Evolutionary conservation across 2,113 vertebrate genomes (phyloP).

Genomic region (Pseudorhombus dupliciocellatus): DNA sequence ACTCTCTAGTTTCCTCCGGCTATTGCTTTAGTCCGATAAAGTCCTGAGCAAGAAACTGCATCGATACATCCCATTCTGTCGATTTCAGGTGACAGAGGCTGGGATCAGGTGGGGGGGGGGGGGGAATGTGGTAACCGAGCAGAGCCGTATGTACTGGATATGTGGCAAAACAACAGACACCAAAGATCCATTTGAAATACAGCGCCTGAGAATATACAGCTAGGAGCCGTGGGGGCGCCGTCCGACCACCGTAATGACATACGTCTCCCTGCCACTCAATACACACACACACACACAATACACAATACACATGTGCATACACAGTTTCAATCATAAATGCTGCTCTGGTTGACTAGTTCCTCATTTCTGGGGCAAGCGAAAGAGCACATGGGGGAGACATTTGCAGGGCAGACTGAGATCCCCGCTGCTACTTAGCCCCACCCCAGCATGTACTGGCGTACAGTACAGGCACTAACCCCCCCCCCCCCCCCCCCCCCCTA

Average conservation of each 20-base stretch:
- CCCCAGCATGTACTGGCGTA: constrained; percentile 15
- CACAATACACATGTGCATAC: neutral
- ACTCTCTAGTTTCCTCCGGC: constrained; percentile 12
- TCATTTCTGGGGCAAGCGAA: constrained; percentile 62
- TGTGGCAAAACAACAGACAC: constrained; percentile 59
- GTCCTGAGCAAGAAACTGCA: constrained; percentile 21
- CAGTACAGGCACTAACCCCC: constrained; percentile 35
- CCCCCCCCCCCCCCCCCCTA: constrained; percentile 24
- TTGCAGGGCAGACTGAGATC: constrained; percentile 47
- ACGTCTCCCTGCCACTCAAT: constrained; percentile 49
- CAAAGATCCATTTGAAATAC: constrained; percentile 65
- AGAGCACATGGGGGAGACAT: constrained; percentile 61
- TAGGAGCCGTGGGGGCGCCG: constrained; percentile 43
- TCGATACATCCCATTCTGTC: constrained; percentile 46
- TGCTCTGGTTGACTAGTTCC: constrained; percentile 58
- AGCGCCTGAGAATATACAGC: constrained; percentile 50
- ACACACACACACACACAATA: constrained; percentile 38
- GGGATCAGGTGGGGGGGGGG: constrained; percentile 42
- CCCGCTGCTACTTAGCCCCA: constrained; percentile 20
- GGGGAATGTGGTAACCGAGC: constrained; percentile 33
- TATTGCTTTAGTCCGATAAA: constrained; percentile 10
- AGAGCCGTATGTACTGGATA: constrained; percentile 44
- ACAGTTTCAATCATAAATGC: constrained; percentile 51
- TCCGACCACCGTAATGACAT: constrained; percentile 49
- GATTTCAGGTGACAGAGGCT: constrained; percentile 51